These are phyloP conservation scores for Chrysodeixis includens DNA, from an alignment of 2,888 invertebrate species.

Conservation along the genomic window DNA sequence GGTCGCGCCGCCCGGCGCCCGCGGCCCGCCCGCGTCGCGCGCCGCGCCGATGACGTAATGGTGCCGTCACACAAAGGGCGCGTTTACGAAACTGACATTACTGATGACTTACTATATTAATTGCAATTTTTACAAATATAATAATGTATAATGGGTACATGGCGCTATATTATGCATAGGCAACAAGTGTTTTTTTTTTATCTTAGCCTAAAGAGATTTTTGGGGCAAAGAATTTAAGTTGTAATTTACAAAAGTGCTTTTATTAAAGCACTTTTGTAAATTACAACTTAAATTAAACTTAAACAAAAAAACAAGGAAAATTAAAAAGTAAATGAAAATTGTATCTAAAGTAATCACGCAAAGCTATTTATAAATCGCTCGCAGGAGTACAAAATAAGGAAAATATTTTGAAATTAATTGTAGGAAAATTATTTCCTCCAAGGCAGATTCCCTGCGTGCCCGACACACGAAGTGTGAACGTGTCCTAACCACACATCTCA, in stretches of 20 bases:
- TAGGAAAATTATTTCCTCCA: constrained; percentile 19
- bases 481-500: constrained; percentile 38
- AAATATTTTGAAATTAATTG: constrained; percentile 27
- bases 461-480: constrained; percentile 21
- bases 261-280: not conserved
- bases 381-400: constrained; percentile 22
- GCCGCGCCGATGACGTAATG: constrained; percentile 71
- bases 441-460: not conserved
- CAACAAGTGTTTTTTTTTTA: constrained; percentile 22
- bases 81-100: constrained; percentile 26
- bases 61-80: constrained; percentile 47
- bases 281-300: no score
- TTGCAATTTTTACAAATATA: constrained; percentile 12
- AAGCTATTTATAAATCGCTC: constrained; percentile 26
- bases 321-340: constrained; percentile 16
- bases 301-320: no score
- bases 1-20: constrained; percentile 58
- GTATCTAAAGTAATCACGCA: constrained; percentile 31
- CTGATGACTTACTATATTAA: constrained; percentile 10
- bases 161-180: not conserved
- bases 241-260: constrained; percentile 16
- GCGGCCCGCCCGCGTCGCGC: constrained; percentile 40
- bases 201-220: no score
- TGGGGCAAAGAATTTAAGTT: constrained; percentile 9
- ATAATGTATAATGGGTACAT: constrained; percentile 9